phyloP scores from a whole-genome alignment of 2,797 vertebrate genomes.

The Tarsius wallacei region DNA sequence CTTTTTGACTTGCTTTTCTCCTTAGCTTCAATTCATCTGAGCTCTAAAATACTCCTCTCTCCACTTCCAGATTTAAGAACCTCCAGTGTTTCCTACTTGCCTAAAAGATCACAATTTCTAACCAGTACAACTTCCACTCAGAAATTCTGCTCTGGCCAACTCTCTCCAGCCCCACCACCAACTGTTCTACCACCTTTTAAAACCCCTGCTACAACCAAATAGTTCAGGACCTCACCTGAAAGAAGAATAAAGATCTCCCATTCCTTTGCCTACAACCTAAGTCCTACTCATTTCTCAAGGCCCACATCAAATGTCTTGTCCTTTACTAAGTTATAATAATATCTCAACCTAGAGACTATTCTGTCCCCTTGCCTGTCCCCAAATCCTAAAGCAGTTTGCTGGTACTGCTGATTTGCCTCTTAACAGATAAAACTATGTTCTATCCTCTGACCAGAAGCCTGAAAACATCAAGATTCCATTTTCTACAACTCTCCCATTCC shows the following conservation, averaged over 20 bases:
- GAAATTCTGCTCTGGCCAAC: constrained; percentile 12
- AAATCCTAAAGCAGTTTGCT: background rate
- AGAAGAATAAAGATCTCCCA: constrained; percentile 42
- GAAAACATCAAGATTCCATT: constrained; percentile 38
- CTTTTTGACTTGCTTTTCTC: constrained; percentile 33
- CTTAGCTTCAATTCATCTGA: background rate
- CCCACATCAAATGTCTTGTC: background rate
- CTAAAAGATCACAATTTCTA: constrained; percentile 53
- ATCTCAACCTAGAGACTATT: constrained; percentile 14
- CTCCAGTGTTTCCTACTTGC: constrained; percentile 20
- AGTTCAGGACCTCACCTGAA: background rate
- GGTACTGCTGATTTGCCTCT: constrained; percentile 34
- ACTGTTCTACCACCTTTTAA: constrained; percentile 45
- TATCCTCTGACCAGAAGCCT: constrained; percentile 38
- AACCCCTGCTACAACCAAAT: constrained; percentile 45
- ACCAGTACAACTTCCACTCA: background rate
- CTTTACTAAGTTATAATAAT: constrained; percentile 45
- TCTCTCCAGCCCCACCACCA: constrained; percentile 31
- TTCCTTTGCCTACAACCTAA: background rate
- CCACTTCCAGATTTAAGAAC: background rate
- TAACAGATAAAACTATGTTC: constrained; percentile 1
- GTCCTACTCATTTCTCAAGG: constrained; percentile 39
- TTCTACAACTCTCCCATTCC: constrained; percentile 39
- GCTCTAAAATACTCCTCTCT: constrained; percentile 28
- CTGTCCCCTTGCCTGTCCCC: constrained; percentile 10